These are phyloP conservation scores for Aplodontia rufa DNA, from an alignment of 2,113 vertebrate genomes.

Conservation along the genomic window DNA sequence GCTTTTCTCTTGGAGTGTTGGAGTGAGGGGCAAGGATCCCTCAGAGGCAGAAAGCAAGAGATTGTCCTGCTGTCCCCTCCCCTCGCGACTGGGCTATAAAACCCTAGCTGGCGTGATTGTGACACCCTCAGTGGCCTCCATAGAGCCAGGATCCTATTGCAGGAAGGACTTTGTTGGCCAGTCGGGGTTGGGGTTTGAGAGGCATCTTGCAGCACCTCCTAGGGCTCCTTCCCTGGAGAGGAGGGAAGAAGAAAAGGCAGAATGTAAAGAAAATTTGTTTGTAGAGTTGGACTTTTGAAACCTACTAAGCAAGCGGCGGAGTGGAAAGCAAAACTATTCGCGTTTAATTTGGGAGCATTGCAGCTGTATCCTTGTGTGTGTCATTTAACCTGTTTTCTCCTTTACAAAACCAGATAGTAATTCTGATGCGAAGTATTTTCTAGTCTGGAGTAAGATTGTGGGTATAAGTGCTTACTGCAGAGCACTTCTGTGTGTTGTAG, in stretches of 20 bases:
- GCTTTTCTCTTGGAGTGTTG: not conserved
- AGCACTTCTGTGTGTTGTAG: not conserved
- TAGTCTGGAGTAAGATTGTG: not conserved
- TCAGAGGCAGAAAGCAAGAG: not conserved
- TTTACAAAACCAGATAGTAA: not conserved
- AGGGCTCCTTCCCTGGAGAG: not conserved
- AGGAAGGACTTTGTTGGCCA: not conserved
- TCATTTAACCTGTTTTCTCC: not conserved
- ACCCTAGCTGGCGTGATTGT: no score
- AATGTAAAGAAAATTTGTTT: not conserved
- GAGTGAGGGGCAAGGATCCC: not conserved
- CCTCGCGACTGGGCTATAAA: no score
- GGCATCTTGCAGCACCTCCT: not conserved
- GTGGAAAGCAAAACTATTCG: not conserved
- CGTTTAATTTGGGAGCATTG: not conserved
- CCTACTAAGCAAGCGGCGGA: not conserved
- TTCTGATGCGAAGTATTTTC: not conserved
- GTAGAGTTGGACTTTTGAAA: not conserved
- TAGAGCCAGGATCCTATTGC: no score
- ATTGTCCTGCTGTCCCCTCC: no score
- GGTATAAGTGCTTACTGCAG: not conserved
- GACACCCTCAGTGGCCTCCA: no score
- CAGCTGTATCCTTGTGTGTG: not conserved
- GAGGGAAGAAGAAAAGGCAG: not conserved
- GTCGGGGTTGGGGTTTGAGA: no score